Evolutionary conservation across 2,888 invertebrate species (phyloP), one percentile per base, ranked within the genome.

Genomic region (Alcis repandata): DNA sequence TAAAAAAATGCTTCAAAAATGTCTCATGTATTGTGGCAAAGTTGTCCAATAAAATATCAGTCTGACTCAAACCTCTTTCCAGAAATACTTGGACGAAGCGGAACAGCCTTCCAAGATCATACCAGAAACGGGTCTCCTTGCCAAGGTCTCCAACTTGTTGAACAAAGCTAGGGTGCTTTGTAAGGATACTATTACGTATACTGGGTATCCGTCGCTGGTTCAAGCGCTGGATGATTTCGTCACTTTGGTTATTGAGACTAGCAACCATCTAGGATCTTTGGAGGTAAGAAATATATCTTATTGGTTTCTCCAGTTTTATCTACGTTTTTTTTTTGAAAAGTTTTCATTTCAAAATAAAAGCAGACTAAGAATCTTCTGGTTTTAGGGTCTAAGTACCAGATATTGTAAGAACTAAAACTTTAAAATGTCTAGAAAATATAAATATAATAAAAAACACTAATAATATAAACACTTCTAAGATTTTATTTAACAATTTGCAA

Each of bases 221-320:
- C 94, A 95, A 60, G 93, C 91, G 0, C 80, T 97, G 53, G 96
- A 97, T 72, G 93, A 94, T 56, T 94, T 96, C 60, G 94, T 97
- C 1, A 94, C 94, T 0, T 92, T 94, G 22, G 94, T 96, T 57
- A 95, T 96, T 63, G 95, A 96, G 74, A 95, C 95, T 0, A 95
- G 95, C 75, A 94, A 95, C 19, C 95, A 96, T 81, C 90, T 98
- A 58, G 95, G 95, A 59, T 92, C 94, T 45, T 86, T 96, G 69
- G 95, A 96, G 83, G 95, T 95, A 83, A 82, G 80, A 36, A 51
- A 13, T 7, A 19, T 36, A 36, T 6, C 4, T n/a, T n/a, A n/a
- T n/a, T n/a, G n/a, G n/a, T n/a, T n/a, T n/a, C n/a, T n/a, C n/a
- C n/a, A n/a, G n/a, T n/a, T n/a, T n/a, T n/a, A n/a, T n/a, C n/a